phyloP scores from a whole-genome alignment of 1,140 invertebrate genomes.

The Gonatopus flavifemur region DNA sequence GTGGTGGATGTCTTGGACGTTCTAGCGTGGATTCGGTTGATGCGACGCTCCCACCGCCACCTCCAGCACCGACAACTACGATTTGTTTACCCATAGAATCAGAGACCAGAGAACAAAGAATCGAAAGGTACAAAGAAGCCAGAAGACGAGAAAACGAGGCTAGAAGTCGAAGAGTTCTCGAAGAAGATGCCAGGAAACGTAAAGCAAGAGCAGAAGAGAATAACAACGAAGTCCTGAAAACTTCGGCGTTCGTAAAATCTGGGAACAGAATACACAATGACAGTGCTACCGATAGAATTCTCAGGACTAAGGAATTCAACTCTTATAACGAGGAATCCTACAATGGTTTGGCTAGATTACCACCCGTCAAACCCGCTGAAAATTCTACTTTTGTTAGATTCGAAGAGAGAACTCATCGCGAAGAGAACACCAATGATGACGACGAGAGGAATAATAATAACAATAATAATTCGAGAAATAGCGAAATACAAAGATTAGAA shows the following conservation, averaged over 20 bases:
- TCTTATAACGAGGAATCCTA: conserved; percentile 14
- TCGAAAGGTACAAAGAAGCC: conserved; percentile 52
- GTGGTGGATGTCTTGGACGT: conserved; percentile 32
- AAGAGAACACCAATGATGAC: conserved; percentile 22
- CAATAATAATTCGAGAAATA: conserved; percentile 5
- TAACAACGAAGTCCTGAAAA: conserved; percentile 33
- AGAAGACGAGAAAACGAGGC: conserved; percentile 51
- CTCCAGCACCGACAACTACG: no score
- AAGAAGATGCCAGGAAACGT: conserved; percentile 47
- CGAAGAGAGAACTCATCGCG: not conserved
- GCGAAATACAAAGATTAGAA: conserved; percentile 35
- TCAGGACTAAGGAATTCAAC: conserved; percentile 8
- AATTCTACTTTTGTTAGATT: conserved; percentile 22
- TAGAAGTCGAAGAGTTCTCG: conserved; percentile 43
- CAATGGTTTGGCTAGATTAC: conserved; percentile 12
- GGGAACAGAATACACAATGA: conserved; percentile 16
- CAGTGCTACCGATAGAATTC: conserved; percentile 22
- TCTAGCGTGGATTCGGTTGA: conserved; percentile 43
- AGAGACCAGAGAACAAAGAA: conserved; percentile 49
- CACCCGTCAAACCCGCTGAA: conserved; percentile 28
- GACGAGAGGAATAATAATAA: conserved; percentile 38
- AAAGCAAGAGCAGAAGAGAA: conserved; percentile 39
- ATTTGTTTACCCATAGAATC: conserved; percentile 39
- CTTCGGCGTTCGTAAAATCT: not conserved
- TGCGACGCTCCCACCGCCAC: conserved; percentile 18